A percentile compares a stretch with the other conserved stretches of the same genome.
These are phyloP conservation scores for Mus caroli DNA, from an alignment of 2,797 vertebrate genomes.

Conservation along the genomic window DNA sequence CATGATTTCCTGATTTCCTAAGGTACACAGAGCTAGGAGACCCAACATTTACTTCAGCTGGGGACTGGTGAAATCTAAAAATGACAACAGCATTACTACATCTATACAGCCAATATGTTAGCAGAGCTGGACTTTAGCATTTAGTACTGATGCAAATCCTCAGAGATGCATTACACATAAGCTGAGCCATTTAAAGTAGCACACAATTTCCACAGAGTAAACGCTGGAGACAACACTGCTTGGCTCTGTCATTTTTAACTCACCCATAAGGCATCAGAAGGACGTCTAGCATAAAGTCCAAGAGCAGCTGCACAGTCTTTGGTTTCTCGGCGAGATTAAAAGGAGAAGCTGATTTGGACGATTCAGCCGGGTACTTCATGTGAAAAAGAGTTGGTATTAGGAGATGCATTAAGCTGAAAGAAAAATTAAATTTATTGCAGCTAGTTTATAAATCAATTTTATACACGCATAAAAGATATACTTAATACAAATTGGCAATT, in stretches of 20 bases:
- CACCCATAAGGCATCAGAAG: constrained; percentile 99
- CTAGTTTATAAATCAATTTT: constrained; percentile 82
- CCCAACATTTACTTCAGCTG: neutral
- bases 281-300: constrained; percentile 99
- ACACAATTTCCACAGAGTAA: neutral
- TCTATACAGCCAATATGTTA: neutral
- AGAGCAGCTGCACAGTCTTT: constrained; percentile 97
- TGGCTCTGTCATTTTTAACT: constrained; percentile 75
- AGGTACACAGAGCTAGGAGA: neutral
- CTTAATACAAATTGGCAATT: constrained; percentile 18
- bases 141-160: neutral
- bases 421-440: constrained; percentile 89
- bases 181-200: neutral
- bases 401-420: constrained; percentile 97
- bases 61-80: constrained; percentile 45
- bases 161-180: neutral
- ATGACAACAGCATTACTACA: neutral
- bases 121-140: neutral
- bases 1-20: neutral
- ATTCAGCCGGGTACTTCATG: constrained; percentile 96
- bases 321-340: constrained; percentile 98
- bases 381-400: constrained; percentile 98
- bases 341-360: constrained; percentile 92
- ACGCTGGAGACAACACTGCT: neutral
- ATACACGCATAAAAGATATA: constrained; percentile 80